Evolutionary conservation across 2,888 invertebrate genomes (phyloP).

Genomic region (Eretmocerus hayati): DNA sequence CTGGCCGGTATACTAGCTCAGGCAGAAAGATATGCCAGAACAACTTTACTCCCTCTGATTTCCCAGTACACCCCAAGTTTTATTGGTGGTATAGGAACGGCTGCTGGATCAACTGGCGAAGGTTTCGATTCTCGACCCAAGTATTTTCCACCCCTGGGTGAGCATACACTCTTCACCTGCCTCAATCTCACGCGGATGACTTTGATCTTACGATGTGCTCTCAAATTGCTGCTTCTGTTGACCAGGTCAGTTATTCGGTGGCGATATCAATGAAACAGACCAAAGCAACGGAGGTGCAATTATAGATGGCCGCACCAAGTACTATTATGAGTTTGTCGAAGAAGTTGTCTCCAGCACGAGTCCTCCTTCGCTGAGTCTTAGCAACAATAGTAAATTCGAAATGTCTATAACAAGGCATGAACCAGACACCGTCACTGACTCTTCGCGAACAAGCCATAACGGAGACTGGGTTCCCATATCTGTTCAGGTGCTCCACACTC

Average conservation of each 20-base stretch:
- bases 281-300: no score
- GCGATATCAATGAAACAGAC: slow-evolving; percentile 6
- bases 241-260: slow-evolving; percentile 13
- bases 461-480: slow-evolving; percentile 32
- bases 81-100: slow-evolving; percentile 31
- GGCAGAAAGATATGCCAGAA: slow-evolving; percentile 73
- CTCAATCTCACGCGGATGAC: neutral
- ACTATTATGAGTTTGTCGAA: slow-evolving; percentile 19
- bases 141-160: slow-evolving; percentile 57
- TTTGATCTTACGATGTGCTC: neutral
- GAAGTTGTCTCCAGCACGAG: neutral
- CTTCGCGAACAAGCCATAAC: neutral
- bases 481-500: neutral
- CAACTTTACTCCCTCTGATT: slow-evolving; percentile 68
- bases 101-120: neutral
- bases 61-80: slow-evolving; percentile 73
- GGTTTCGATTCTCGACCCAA: slow-evolving; percentile 50
- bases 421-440: no score
- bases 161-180: slow-evolving; percentile 9
- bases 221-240: neutral
- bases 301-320: slow-evolving; percentile 18
- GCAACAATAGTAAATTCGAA: neutral
- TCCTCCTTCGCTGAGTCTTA: neutral
- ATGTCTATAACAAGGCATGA: neutral
- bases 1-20: slow-evolving; percentile 72